phyloP scores from a whole-genome alignment of 2,113 vertebrate genomes.

The Saccopteryx leptura region DNA sequence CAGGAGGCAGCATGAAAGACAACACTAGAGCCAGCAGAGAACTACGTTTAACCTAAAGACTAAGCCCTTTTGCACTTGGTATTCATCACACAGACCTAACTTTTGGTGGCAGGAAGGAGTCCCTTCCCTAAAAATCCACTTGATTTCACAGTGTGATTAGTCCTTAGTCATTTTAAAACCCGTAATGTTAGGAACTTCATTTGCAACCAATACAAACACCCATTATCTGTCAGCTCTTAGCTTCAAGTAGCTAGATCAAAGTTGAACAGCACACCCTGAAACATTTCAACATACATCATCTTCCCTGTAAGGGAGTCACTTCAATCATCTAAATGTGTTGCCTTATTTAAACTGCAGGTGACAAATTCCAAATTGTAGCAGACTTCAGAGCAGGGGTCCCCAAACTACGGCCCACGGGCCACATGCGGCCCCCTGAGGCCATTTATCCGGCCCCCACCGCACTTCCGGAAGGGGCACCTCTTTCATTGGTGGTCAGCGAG shows the following conservation, averaged over 20 bases:
- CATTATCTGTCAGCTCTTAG: constrained; percentile 6
- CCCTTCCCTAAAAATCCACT: not conserved
- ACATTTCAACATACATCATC: not conserved
- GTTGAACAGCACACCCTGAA: not conserved
- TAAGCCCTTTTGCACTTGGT: not conserved
- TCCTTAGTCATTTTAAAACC: not conserved
- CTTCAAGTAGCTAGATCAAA: not conserved
- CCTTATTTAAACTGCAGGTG: not conserved
- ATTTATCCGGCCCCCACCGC: too few relatives aligned
- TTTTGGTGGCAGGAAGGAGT: not conserved
- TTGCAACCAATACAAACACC: not conserved
- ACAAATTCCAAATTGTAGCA: not conserved
- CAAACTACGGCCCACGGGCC: too few relatives aligned
- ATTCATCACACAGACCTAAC: not conserved
- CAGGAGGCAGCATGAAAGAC: not conserved
- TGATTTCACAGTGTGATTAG: not conserved
- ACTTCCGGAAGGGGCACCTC: too few relatives aligned
- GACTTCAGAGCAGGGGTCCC: too few relatives aligned
- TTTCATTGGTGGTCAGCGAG: too few relatives aligned
- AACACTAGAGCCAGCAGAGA: not conserved
- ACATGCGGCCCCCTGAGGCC: too few relatives aligned
- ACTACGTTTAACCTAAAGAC: not conserved
- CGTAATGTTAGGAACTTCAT: not conserved
- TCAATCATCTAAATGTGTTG: not conserved
- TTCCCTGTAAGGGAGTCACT: not conserved